Conservation (phyloP, 2,888 invertebrate genomes). For the Andrena minutula region DNA sequence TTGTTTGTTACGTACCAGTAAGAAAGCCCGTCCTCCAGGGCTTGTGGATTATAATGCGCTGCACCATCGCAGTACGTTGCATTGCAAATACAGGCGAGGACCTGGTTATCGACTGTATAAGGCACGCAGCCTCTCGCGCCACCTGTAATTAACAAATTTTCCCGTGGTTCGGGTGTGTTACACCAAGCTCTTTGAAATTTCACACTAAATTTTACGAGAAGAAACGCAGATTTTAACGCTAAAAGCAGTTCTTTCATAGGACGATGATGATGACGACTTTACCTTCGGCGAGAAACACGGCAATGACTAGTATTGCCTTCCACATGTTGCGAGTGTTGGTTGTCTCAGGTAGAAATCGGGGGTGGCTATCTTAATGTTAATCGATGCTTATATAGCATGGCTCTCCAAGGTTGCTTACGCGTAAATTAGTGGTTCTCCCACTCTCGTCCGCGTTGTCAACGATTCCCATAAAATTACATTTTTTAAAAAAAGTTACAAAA, state of each 20-base stretch:
- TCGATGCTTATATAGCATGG: no score
- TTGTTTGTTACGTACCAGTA: conserved; percentile 88
- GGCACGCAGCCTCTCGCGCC: conserved; percentile 71
- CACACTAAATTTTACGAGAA: no score
- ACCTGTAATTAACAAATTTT: conserved; percentile 41
- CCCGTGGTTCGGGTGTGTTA: neutral
- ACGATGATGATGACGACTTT: neutral
- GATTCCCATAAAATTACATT: no score
- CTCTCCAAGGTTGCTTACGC: no score
- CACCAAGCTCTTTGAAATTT: neutral
- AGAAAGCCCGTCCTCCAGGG: conserved; percentile 84
- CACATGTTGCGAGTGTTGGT: neutral
- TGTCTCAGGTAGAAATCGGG: no score
- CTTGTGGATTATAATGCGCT: conserved; percentile 75
- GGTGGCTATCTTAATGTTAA: no score
- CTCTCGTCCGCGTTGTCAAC: no score
- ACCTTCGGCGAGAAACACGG: conserved; percentile 1
- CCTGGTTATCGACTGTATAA: conserved; percentile 64
- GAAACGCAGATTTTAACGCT: neutral
- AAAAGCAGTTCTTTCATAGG: no score
- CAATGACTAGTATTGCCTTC: neutral
- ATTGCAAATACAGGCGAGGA: conserved; percentile 89
- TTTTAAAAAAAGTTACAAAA: no score
- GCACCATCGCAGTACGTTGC: conserved; percentile 90
- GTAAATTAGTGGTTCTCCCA: no score